These are phyloP conservation scores for Odontocolon sp. DNA, from an alignment of 2,888 invertebrate species.

Conservation along the genomic window DNA sequence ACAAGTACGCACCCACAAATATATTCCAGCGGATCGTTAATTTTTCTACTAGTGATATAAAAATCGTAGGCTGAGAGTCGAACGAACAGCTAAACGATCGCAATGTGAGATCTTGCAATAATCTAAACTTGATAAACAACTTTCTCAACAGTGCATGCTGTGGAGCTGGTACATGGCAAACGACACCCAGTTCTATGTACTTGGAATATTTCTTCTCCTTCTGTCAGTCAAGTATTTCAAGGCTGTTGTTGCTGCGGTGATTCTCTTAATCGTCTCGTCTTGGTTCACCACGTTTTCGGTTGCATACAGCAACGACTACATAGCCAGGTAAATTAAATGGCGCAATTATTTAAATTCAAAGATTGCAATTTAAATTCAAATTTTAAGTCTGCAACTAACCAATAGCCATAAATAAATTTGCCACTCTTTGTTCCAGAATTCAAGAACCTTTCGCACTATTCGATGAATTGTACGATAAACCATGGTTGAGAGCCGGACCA, in stretches of 20 bases:
- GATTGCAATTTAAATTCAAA: no score
- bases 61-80: no score
- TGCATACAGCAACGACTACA: slow-evolving; percentile 88
- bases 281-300: slow-evolving; percentile 90
- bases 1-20: no score
- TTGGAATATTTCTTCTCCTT: slow-evolving; percentile 79
- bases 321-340: slow-evolving; percentile 79
- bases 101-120: neutral
- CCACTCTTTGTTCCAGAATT: slow-evolving; percentile 81
- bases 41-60: no score
- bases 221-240: slow-evolving; percentile 82
- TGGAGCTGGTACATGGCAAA: slow-evolving; percentile 82
- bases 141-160: slow-evolving; percentile 79
- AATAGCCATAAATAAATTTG: no score
- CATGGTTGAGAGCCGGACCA: slow-evolving; percentile 91
- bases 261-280: slow-evolving; percentile 86
- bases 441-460: slow-evolving; percentile 92
- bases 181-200: slow-evolving; percentile 80
- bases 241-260: slow-evolving; percentile 83
- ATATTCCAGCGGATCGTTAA: no score
- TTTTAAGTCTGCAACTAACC: no score
- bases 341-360: slow-evolving; percentile 6
- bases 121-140: slow-evolving; percentile 35
- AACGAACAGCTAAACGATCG: neutral
- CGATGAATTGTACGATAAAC: slow-evolving; percentile 91